Conservation (phyloP, 2,797 vertebrate species). For the Notolabrus celidotus region DNA sequence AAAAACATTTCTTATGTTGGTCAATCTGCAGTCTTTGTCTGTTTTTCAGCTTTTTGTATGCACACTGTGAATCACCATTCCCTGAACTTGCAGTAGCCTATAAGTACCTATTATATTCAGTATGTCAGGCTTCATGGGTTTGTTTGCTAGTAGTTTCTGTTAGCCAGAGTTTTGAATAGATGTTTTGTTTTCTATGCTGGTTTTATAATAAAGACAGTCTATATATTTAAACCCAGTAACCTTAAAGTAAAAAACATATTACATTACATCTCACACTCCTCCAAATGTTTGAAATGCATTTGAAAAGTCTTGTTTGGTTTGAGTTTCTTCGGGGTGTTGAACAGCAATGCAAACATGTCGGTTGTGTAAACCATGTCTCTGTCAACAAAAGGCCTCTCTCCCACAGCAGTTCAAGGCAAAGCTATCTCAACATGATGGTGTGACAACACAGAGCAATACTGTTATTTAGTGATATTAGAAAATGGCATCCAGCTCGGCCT, state of each 20-base stretch:
- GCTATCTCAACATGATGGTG: background rate
- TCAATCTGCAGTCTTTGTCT: too few relatives aligned
- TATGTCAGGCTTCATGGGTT: too few relatives aligned
- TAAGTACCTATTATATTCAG: too few relatives aligned
- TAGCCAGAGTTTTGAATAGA: too few relatives aligned
- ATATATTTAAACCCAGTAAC: background rate
- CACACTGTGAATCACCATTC: too few relatives aligned
- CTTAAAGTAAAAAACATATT: background rate
- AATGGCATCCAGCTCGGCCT: background rate
- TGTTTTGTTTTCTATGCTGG: too few relatives aligned
- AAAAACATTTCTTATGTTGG: too few relatives aligned
- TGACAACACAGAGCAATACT: background rate
- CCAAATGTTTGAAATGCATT: slow-evolving; percentile 26
- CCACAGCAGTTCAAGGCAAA: slow-evolving; percentile 6
- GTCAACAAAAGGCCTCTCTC: slow-evolving; percentile 13
- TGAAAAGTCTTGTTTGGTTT: slow-evolving; percentile 6
- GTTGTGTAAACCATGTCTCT: slow-evolving; percentile 21
- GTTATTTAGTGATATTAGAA: background rate
- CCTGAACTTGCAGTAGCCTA: too few relatives aligned
- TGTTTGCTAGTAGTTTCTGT: too few relatives aligned
- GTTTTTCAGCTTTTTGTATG: too few relatives aligned
- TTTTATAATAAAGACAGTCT: too few relatives aligned
- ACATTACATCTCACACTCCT: slow-evolving; percentile 9
- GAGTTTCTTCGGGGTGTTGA: slow-evolving; percentile 1
- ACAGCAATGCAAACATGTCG: slow-evolving; percentile 15